Evolutionary conservation across 1,140 invertebrate genomes (phyloP).

Genomic region (Drosophila nannoptera): DNA sequence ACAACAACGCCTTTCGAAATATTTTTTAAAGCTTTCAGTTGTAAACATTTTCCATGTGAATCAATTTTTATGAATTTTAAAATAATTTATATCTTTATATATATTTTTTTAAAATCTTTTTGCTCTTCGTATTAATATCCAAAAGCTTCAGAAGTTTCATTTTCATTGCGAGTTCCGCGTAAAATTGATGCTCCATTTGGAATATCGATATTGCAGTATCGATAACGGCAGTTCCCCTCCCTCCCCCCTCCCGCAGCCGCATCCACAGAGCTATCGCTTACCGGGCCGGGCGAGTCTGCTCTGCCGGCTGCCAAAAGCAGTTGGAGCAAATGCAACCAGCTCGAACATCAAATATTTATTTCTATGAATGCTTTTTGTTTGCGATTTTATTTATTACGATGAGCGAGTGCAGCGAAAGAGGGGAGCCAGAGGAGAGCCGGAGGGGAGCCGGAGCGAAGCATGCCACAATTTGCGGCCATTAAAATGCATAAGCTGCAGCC

Average conservation of each 20-base stretch:
- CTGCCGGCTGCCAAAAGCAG: constrained; percentile 35
- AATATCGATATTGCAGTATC: not conserved
- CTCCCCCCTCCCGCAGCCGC: not conserved
- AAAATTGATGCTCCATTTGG: not conserved
- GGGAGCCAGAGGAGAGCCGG: not conserved
- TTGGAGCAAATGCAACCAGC: constrained; percentile 23
- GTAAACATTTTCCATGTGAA: too few relatives aligned
- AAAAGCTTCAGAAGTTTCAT: not conserved
- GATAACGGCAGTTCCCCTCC: not conserved
- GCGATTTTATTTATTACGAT: constrained; percentile 43
- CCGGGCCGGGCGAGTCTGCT: not conserved
- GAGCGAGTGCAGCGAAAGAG: not conserved
- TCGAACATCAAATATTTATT: constrained; percentile 46
- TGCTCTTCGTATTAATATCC: not conserved
- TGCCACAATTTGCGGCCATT: constrained; percentile 70
- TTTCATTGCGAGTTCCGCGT: not conserved
- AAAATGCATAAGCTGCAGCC: constrained; percentile 70
- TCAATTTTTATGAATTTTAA: too few relatives aligned
- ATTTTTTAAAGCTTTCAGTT: too few relatives aligned
- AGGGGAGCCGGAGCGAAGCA: not conserved
- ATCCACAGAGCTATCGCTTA: not conserved
- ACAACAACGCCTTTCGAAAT: too few relatives aligned
- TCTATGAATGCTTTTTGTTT: constrained; percentile 37
- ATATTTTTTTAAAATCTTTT: not conserved
- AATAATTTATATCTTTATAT: not conserved